Base-by-base conservation (phyloP, 2,888 invertebrate genomes). In the Rhorus exstirpatorius region DNA sequence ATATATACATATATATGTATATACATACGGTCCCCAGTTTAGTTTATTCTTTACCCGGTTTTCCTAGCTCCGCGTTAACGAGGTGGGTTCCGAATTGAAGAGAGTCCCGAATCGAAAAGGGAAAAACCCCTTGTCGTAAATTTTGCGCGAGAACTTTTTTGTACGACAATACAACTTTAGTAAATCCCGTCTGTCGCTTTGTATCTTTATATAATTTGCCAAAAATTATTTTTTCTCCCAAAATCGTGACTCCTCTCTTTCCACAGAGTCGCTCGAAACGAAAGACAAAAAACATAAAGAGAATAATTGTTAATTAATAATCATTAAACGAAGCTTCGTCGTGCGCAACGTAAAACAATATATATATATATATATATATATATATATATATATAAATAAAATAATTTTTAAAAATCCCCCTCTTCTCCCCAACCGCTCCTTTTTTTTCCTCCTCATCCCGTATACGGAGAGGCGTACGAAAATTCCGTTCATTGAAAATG, bases 31-130 rank as follows among this genome's bases (percentile, higher is more conserved):
- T 21, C 24, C 35, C 7, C 24, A 65, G 24, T 44, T 44, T 46
- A 51, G 17, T 41, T 31, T 35, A 26, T 67, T 21, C 26, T 67
- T 67, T 60, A 77, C 81, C 81, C 77, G 81, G 77, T 77, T 77
- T 81, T 77, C 67, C 70, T 58, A 63, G 53, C 38, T 67, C 24
- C 31, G 14, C 38, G 31, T 51, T 31, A 8, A 53, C 24, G 35
- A 19, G 19, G 49, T 35, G 60, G 38, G 24, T 35, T 35, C 46
- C 49, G 44, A 49, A 49, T 31, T 35, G 49, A 38, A n/a, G n/a
- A 53, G 41, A 68, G 60, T 72, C 71, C 49, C 71, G 76, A 68
- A 71, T 35, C 53, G 49, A 70, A 72, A 24, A 24, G 26, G n/a
- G 24, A 53, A 53, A 67, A 67, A 26, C 21, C 24, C n/a, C 53